Evolutionary conservation across 2,888 invertebrate species (phyloP).

Genomic region (Aromia moschata): DNA sequence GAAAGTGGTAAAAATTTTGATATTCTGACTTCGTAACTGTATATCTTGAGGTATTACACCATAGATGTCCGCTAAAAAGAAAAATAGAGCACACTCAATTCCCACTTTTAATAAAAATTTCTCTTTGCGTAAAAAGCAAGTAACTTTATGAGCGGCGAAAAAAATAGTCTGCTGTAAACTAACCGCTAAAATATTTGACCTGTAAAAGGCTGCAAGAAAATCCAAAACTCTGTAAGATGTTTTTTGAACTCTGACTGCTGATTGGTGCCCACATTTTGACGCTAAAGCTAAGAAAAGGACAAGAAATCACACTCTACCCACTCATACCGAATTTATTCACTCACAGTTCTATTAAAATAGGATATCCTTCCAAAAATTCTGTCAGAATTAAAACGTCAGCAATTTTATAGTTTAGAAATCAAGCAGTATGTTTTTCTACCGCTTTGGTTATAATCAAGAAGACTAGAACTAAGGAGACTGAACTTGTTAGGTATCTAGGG

Average conservation of each 20-base stretch:
- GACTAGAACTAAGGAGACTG: no score
- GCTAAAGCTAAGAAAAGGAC: conserved; percentile 46
- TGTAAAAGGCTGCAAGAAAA: conserved; percentile 43
- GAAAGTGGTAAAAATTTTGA: background rate
- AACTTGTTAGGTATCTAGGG: no score
- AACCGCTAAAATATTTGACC: conserved; percentile 40
- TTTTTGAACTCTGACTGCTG: conserved; percentile 43
- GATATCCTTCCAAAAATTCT: no score
- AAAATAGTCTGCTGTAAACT: conserved; percentile 7
- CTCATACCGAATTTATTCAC: conserved; percentile 26
- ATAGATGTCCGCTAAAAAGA: background rate
- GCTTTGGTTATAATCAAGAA: no score
- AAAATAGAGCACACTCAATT: background rate
- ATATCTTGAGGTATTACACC: background rate
- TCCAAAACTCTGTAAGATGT: conserved; percentile 33
- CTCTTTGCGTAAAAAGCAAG: background rate
- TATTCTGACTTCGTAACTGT: background rate
- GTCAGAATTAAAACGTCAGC: no score
- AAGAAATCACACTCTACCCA: conserved; percentile 31
- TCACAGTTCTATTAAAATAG: no score
- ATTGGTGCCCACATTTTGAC: conserved; percentile 43
- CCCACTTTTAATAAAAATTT: background rate
- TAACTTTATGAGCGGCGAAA: conserved; percentile 1
- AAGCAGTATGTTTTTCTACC: no score
- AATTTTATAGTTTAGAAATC: no score